Conservation (phyloP, 2,113 vertebrate genomes). For the Menidia beryllina region DNA sequence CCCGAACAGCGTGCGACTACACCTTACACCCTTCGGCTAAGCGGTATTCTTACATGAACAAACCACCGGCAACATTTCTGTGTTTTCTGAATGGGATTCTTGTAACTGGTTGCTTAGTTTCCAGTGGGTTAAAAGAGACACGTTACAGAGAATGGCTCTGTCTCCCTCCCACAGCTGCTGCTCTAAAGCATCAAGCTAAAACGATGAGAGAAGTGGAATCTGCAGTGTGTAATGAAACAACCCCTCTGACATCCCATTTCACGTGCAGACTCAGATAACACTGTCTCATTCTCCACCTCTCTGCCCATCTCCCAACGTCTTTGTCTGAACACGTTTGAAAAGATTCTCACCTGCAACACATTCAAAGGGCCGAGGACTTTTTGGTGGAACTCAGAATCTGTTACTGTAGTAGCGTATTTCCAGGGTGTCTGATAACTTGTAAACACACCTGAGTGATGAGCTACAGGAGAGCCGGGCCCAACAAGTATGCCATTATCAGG, state of each 20-base stretch:
- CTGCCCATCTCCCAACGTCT: constrained; percentile 6
- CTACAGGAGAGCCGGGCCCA: constrained; percentile 49
- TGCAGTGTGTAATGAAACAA: constrained; percentile 41
- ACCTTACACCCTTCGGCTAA: neutral
- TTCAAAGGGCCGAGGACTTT: constrained; percentile 19
- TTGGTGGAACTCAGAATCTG: constrained; percentile 11
- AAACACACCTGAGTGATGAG: constrained; percentile 73
- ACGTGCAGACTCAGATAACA: neutral
- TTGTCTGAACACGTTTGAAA: constrained; percentile 39
- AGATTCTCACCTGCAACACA: constrained; percentile 41
- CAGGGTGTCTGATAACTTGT: constrained; percentile 29
- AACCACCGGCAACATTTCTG: constrained; percentile 2
- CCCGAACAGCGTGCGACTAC: constrained; percentile 20
- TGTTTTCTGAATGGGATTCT: constrained; percentile 25
- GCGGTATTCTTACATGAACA: constrained; percentile 2
- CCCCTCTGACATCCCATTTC: constrained; percentile 14
- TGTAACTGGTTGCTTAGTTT: constrained; percentile 14
- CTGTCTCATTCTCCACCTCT: neutral
- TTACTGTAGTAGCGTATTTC: neutral
- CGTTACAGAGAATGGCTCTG: constrained; percentile 35
- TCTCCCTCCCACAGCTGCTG: constrained; percentile 23
- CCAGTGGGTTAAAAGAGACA: constrained; percentile 44
- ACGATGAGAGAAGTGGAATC: constrained; percentile 23
- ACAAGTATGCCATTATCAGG: constrained; percentile 43
- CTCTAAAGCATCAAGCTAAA: constrained; percentile 51